Evolutionary conservation across 2,113 vertebrate genomes (phyloP).

Genomic region (Pionites leucogaster): DNA sequence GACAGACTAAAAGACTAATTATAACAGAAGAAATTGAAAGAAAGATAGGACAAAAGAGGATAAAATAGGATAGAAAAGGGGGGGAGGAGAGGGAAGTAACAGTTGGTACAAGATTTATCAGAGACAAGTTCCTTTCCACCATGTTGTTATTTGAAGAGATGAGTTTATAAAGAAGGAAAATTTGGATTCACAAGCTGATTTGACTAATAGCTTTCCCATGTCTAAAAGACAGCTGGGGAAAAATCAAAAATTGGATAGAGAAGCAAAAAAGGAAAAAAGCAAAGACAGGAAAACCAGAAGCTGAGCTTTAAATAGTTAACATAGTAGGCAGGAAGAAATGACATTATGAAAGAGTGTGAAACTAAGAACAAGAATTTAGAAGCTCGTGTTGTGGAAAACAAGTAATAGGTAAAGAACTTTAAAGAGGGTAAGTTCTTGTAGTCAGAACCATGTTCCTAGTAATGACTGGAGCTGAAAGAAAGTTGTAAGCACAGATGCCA

Average conservation of each 20-base stretch:
- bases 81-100: accelerated
- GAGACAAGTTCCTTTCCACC: background rate
- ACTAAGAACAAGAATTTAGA: background rate
- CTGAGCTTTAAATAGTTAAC: background rate
- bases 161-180: background rate
- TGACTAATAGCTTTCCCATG: background rate
- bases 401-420: background rate
- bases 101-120: background rate
- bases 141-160: background rate
- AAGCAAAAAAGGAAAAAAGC: background rate
- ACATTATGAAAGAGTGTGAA: background rate
- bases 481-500: background rate
- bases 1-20: background rate
- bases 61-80: background rate
- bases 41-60: background rate
- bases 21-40: background rate
- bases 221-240: background rate
- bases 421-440: background rate
- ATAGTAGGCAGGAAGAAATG: background rate
- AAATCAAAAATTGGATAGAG: background rate
- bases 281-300: background rate
- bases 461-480: background rate
- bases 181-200: background rate
- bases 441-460: background rate
- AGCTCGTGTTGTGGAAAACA: background rate